Evolutionary conservation across 2,797 vertebrate genomes (phyloP), one percentile per base, ranked within the genome.

Genomic region (Eulemur albifrons): DNA sequence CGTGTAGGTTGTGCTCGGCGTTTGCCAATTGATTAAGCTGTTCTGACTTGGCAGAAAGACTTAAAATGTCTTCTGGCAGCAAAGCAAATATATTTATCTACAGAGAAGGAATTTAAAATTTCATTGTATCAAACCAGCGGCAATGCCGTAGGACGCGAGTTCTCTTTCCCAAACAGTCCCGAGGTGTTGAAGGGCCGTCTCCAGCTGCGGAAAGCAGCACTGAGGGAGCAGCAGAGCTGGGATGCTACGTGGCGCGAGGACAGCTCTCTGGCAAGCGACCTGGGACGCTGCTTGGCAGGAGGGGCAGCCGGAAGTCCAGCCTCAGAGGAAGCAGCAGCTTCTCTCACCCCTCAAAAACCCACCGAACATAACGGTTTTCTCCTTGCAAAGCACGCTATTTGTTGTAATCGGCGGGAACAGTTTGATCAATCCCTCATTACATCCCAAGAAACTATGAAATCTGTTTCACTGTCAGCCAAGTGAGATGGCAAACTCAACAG

Each of bases 191-290:
- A 43, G 65, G 38, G 10, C 21, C 13, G 1, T 5, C 72, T n/a
- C 40, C 6, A 0, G n/a, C 1, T 50, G 11, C 9, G 6, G 0
- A 11, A 38, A 50, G 27, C 4, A 0, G 23, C 13, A 3, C 20
- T 27, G 0, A 79, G 79, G 54, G 50, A 43, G 25, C 11, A 13
- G 18, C 1, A 18, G 11, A 12, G 18, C 32, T 35, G 13, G 43
- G 23, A 57, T 18, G 32, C 10, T 45, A 4, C 17, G 57, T 14
- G 27, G 9, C 5, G 0, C 3, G 21, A 32, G 17, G 59, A 14
- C 10, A 48, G 25, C 65, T 52, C 54, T 7, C n/a, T 5, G 21
- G 38, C 27, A 43, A 48, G 9, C 27, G 32, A 1, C 3, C 35
- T 2, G 3, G n/a, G 23, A 52, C 9, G 40, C 77, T 4, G 40